These are phyloP conservation scores for Chelon labrosus DNA, from an alignment of 2,797 vertebrate genomes.

Conservation along the genomic window DNA sequence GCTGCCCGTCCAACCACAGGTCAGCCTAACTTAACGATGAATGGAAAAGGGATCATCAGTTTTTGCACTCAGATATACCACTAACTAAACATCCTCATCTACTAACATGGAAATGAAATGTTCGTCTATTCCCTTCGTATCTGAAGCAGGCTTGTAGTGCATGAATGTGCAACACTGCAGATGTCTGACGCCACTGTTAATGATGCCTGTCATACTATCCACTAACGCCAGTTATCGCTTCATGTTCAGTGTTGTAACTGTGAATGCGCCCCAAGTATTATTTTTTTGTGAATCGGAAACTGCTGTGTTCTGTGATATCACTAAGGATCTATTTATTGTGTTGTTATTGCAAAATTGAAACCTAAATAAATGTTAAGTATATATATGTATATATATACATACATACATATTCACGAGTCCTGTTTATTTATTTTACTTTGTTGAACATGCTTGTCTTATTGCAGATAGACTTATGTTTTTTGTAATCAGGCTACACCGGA, in stretches of 20 bases:
- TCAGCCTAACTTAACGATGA: conserved; percentile 26
- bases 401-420: too few species aligned
- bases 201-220: conserved; percentile 50
- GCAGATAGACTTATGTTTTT: too few species aligned
- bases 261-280: conserved; percentile 80
- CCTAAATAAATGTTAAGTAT: conserved; percentile 78
- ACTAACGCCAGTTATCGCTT: conserved; percentile 60
- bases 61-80: conserved; percentile 68
- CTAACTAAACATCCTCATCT: conserved; percentile 55
- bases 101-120: conserved; percentile 54
- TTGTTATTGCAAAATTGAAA: conserved; percentile 80
- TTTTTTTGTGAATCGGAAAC: conserved; percentile 80
- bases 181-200: conserved; percentile 43
- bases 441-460: too few species aligned
- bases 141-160: conserved; percentile 58
- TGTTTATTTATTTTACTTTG: too few species aligned
- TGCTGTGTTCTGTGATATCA: conserved; percentile 77
- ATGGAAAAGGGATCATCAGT: conserved; percentile 54
- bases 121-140: conserved; percentile 41
- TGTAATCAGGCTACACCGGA: too few species aligned
- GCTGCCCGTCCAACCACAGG: conserved; percentile 27
- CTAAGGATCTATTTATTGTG: conserved; percentile 85
- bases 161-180: conserved; percentile 62
- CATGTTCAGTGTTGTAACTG: conserved; percentile 76
- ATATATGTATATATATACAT: conserved; percentile 21